Evolutionary conservation across 2,113 vertebrate genomes (phyloP).

Genomic region (Raja brachyura): DNA sequence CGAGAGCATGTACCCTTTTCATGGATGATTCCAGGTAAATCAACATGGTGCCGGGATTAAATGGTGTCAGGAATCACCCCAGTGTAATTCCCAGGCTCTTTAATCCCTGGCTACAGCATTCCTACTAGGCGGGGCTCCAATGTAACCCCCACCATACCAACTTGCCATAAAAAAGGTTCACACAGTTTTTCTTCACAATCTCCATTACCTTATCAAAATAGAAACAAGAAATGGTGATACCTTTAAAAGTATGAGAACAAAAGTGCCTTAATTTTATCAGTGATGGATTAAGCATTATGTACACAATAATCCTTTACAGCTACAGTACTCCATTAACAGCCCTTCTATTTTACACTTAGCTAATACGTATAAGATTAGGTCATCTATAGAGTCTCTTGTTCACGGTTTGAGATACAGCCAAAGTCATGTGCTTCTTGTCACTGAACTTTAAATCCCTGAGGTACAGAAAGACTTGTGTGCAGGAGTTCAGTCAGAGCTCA

Average conservation of each 20-base stretch:
- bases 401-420: constrained; percentile 43
- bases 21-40: background rate
- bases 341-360: constrained; percentile 40
- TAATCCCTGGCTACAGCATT: background rate
- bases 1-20: background rate
- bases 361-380: constrained; percentile 41
- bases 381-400: constrained; percentile 42
- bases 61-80: background rate
- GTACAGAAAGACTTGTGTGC: constrained; percentile 28
- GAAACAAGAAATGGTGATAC: constrained; percentile 16
- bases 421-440: constrained; percentile 37
- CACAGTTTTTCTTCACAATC: background rate
- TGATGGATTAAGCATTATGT: constrained; percentile 25
- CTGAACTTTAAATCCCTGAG: constrained; percentile 40
- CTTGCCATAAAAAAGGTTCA: background rate
- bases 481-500: constrained; percentile 41
- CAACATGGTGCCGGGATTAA: background rate
- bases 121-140: background rate
- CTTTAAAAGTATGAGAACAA: background rate
- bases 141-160: background rate
- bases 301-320: constrained; percentile 32
- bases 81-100: background rate
- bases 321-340: constrained; percentile 22
- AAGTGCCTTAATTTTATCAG: constrained; percentile 8
- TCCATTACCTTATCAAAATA: constrained; percentile 12